phyloP scores from a whole-genome alignment of 2,797 vertebrate genomes.

The Falco concolor region DNA sequence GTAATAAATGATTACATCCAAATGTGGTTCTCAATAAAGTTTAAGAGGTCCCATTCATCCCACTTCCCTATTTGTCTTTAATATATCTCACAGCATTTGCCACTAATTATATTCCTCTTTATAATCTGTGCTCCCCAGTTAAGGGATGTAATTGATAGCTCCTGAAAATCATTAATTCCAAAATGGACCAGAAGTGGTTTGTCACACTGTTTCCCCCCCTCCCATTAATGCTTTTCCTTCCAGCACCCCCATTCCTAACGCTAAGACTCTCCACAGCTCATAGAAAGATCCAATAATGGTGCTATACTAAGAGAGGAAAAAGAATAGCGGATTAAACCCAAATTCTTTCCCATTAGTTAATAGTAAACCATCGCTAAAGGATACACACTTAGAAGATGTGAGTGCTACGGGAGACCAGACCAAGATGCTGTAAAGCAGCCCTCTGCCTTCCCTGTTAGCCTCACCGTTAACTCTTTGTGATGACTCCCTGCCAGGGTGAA shows the following conservation, averaged over 20 bases:
- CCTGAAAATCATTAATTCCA: slow-evolving; percentile 73
- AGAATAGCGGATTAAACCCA: background rate
- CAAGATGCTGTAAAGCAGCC: background rate
- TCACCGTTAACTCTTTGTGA: background rate
- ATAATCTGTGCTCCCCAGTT: slow-evolving; percentile 76
- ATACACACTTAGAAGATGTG: background rate
- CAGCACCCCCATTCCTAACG: slow-evolving; percentile 3
- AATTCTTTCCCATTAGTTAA: background rate
- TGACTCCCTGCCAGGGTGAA: slow-evolving; percentile 54
- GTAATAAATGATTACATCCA: slow-evolving; percentile 46
- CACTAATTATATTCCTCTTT: slow-evolving; percentile 77
- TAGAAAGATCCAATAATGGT: background rate
- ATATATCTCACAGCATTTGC: slow-evolving; percentile 69
- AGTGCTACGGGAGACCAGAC: background rate
- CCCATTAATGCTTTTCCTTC: slow-evolving; percentile 11
- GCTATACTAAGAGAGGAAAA: background rate
- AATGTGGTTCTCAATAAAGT: slow-evolving; percentile 52
- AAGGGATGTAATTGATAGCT: slow-evolving; percentile 84
- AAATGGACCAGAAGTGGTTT: slow-evolving; percentile 71
- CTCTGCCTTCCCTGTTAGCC: background rate
- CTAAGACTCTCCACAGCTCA: slow-evolving; percentile 36
- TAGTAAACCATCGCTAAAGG: background rate
- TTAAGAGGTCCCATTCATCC: slow-evolving; percentile 58
- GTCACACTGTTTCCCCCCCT: slow-evolving; percentile 40
- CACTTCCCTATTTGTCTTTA: slow-evolving; percentile 65